Evolutionary conservation across 2,888 invertebrate genomes (phyloP).

Genomic region (Aleiodes testaceus): DNA sequence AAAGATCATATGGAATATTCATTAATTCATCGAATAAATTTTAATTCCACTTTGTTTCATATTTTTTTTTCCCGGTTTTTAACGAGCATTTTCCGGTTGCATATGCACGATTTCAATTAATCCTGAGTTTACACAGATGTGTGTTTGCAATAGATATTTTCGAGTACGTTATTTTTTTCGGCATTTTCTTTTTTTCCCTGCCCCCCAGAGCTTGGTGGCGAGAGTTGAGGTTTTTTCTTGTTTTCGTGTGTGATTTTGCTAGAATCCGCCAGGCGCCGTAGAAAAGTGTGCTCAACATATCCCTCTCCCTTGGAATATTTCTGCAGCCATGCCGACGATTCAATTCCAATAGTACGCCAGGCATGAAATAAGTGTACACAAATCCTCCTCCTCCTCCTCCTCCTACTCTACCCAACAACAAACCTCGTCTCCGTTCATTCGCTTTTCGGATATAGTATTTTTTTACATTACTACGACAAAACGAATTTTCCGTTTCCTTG

Average conservation of each 20-base stretch:
- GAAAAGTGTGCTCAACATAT: constrained; percentile 28
- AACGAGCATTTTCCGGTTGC: constrained; percentile 12
- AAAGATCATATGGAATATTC: too few species aligned
- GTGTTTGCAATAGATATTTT: constrained; percentile 53
- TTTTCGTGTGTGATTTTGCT: constrained; percentile 27
- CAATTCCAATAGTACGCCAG: constrained; percentile 57
- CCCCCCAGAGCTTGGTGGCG: too few species aligned
- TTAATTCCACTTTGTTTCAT: not conserved
- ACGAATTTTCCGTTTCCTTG: constrained; percentile 47
- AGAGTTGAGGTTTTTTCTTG: constrained; percentile 2
- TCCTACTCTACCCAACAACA: constrained; percentile 30
- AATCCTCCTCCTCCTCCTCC: constrained; percentile 48
- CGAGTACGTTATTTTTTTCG: constrained; percentile 23
- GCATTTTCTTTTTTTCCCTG: too few species aligned
- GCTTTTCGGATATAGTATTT: constrained; percentile 43
- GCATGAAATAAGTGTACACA: constrained; percentile 69
- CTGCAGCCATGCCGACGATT: constrained; percentile 43
- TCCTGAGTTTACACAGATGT: constrained; percentile 28
- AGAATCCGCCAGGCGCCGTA: constrained; percentile 21
- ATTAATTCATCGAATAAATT: too few species aligned
- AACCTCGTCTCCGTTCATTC: constrained; percentile 25
- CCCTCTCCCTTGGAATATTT: constrained; percentile 35
- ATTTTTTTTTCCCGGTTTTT: not conserved
- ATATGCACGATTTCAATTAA: constrained; percentile 25
- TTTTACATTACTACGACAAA: constrained; percentile 48